Evolutionary conservation across 2,888 invertebrate species (phyloP), one percentile per base, ranked within the genome.

Genomic region (Latheticus oryzae): DNA sequence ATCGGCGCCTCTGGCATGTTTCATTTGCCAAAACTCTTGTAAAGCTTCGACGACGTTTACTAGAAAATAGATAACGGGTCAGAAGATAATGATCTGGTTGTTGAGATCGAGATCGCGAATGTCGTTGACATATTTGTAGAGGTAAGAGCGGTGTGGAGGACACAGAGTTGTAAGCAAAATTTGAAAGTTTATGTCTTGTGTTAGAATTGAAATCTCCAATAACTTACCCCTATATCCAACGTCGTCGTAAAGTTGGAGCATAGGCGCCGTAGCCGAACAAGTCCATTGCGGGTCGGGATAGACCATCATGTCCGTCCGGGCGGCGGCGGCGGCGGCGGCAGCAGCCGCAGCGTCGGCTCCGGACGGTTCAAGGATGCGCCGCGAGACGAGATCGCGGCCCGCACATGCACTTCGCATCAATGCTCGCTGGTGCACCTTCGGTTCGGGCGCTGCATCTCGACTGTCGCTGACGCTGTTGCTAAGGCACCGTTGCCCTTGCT

Each of bases 1-100:
- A 70, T 93, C 93, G 9, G 89, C 88, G 65, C 93, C 93, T 60
- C 94, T 83, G 42, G 93, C 87, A 67, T 93, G 91, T 80, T 96
- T 96, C 93, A 95, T 93, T 82, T 95, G 95, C 96, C 96, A 96
- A 80, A 96, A 96, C 81, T 96, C 95, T 79, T 96, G 95, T 54
- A 96, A 82, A 4, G 95, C 95, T 80, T 96, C 95, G 55, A 96
- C 95, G 61, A 96, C 95, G 82, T 96, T 95, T 67, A 96, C 95
- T 89, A 84, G 32, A 81, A 80, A 58, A 58, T 9, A 38, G 28
- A 54, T 52, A 33, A 48, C 40, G 33, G 16, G 37, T 48, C 8
- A 32, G 28, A 19, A 45, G 40, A 47, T 52, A 33, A 38, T 42
- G 35, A 38, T 57, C 45, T 50, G 33, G 42, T 50, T 50, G 26